These are phyloP conservation scores for Phorcus lineatus DNA, from an alignment of 2,888 invertebrate genomes.

Conservation along the genomic window DNA sequence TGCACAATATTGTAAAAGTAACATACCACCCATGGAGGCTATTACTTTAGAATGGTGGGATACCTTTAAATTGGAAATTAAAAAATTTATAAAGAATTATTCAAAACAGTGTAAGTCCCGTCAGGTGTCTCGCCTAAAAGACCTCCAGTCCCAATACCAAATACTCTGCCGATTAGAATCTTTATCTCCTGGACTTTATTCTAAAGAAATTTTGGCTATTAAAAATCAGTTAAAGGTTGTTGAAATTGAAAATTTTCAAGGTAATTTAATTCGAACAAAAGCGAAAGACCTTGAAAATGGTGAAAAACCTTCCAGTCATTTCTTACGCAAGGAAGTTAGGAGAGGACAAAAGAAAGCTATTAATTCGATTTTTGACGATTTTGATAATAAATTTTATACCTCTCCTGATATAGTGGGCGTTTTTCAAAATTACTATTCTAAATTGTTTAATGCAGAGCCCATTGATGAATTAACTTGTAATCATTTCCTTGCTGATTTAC, in stretches of 20 bases:
- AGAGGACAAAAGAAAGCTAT: conserved; percentile 20
- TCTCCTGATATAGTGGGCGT: conserved; percentile 4
- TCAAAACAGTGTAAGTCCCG: background rate
- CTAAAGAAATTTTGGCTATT: background rate
- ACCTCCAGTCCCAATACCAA: background rate
- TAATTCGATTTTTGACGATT: background rate
- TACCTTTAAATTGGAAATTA: background rate
- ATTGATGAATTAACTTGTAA: background rate
- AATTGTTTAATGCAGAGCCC: conserved; percentile 2
- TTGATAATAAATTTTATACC: background rate
- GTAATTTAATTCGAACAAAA: conserved; percentile 18
- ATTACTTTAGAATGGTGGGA: conserved; percentile 13
- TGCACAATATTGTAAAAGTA: background rate
- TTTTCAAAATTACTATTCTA: background rate
- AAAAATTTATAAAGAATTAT: background rate
- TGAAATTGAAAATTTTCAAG: background rate
- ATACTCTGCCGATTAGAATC: background rate
- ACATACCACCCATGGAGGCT: background rate
- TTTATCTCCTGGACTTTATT: background rate
- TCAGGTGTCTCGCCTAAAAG: background rate
- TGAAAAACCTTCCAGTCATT: conserved; percentile 14
- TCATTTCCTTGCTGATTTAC: conserved; percentile 17
- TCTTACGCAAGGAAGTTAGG: background rate
- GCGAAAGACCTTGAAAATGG: background rate
- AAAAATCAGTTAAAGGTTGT: background rate